These are phyloP conservation scores for Lamellibrachia columna DNA, from an alignment of 2,888 invertebrate genomes.

Conservation along the genomic window DNA sequence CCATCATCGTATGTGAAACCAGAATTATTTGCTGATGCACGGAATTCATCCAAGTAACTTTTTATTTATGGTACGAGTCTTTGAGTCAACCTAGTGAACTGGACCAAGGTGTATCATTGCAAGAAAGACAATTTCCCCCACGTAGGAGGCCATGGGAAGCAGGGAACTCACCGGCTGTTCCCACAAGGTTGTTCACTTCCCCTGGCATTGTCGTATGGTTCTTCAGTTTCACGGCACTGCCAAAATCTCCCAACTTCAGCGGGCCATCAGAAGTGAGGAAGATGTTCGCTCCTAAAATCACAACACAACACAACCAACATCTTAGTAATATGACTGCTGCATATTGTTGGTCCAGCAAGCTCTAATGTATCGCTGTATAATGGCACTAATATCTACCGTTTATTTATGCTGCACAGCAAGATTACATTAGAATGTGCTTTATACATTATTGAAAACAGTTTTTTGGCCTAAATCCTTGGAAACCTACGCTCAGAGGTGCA, in stretches of 20 bases:
- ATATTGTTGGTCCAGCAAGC: neutral
- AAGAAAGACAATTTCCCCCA: neutral
- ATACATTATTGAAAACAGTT: too few species aligned
- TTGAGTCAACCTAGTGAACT: neutral
- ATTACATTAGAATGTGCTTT: too few species aligned
- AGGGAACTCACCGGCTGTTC: slow-evolving; percentile 80
- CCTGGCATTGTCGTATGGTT: slow-evolving; percentile 70
- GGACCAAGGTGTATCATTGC: neutral
- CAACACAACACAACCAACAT: slow-evolving; percentile 25
- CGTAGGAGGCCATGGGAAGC: neutral
- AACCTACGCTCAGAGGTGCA: too few species aligned
- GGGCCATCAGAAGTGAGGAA: slow-evolving; percentile 84
- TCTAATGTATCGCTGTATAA: too few species aligned
- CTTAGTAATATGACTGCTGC: neutral
- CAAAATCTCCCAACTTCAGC: slow-evolving; percentile 94
- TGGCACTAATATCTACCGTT: too few species aligned
- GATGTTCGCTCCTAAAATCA: slow-evolving; percentile 82
- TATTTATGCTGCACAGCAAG: too few species aligned
- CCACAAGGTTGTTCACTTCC: slow-evolving; percentile 60
- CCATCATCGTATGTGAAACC: too few species aligned
- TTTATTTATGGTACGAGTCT: too few species aligned
- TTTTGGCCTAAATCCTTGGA: too few species aligned
- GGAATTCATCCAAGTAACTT: too few species aligned
- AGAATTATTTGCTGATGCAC: too few species aligned
- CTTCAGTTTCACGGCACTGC: slow-evolving; percentile 90